phyloP scores from a whole-genome alignment of 2,888 invertebrate species.

The Micropterix aruncella region DNA sequence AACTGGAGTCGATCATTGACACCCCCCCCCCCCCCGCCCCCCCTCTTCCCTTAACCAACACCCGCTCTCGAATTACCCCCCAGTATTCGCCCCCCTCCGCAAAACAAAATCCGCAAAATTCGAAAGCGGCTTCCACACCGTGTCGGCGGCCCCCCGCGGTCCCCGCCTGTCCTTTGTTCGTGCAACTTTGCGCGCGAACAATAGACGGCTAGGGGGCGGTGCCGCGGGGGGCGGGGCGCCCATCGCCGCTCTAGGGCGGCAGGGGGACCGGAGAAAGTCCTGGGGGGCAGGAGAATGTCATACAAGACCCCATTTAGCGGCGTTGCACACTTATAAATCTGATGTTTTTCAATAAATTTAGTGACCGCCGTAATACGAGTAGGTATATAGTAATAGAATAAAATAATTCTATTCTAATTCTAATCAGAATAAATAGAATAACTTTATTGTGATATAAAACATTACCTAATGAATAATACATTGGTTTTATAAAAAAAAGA shows the following conservation, averaged over 20 bases:
- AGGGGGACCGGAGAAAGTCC: constrained; percentile 18
- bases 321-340: no score
- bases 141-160: background rate
- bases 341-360: no score
- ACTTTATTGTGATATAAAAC: no score
- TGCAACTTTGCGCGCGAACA: constrained; percentile 1
- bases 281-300: constrained; percentile 21
- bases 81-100: background rate
- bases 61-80: background rate
- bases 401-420: no score
- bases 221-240: background rate
- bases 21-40: background rate
- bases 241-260: constrained; percentile 16
- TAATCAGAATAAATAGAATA: no score
- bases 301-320: background rate
- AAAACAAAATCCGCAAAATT: background rate
- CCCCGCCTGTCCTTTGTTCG: background rate
- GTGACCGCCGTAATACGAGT: no score
- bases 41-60: background rate
- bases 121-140: no score
- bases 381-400: no score
- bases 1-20: background rate
- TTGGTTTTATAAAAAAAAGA: no score
- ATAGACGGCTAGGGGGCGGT: constrained; percentile 7
- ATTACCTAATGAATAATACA: no score